Conservation (phyloP, 2,113 vertebrate genomes). For the Gavialis gangeticus region DNA sequence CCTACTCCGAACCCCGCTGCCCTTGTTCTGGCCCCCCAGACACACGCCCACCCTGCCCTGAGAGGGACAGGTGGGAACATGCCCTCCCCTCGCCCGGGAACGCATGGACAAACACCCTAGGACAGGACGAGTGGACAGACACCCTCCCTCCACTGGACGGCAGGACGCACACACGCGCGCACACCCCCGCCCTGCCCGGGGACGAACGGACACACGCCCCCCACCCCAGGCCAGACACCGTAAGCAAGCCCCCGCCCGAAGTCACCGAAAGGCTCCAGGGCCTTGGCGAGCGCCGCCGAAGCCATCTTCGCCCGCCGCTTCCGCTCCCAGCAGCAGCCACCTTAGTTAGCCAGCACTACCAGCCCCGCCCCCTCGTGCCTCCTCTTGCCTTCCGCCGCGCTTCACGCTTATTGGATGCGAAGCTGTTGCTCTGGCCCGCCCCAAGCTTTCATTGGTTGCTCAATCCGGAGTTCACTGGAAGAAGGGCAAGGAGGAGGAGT, state of each 20-base stretch:
- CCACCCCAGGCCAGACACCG: accelerated
- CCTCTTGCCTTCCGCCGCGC: not conserved
- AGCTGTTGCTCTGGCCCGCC: not conserved
- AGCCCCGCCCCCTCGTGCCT: not conserved
- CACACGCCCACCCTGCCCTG: too few species aligned
- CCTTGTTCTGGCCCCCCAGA: too few species aligned
- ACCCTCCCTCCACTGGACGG: not conserved
- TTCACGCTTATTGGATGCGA: not conserved
- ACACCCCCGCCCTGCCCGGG: accelerated
- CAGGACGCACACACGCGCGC: not conserved
- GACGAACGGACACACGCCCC: accelerated
- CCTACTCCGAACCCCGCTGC: too few species aligned
- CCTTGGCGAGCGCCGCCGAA: accelerated
- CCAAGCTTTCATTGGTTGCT: not conserved
- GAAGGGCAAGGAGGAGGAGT: not conserved
- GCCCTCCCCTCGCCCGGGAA: accelerated
- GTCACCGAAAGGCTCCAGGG: constrained; percentile 20
- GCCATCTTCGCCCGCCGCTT: accelerated
- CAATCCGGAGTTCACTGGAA: not conserved
- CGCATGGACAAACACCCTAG: not conserved
- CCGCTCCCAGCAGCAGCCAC: accelerated
- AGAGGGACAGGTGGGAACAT: too few species aligned
- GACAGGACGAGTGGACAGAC: not conserved
- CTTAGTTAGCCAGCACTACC: not conserved
- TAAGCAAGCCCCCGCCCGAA: accelerated